Conservation (phyloP, 2,113 vertebrate genomes). For the Acanthochromis polyacanthus region DNA sequence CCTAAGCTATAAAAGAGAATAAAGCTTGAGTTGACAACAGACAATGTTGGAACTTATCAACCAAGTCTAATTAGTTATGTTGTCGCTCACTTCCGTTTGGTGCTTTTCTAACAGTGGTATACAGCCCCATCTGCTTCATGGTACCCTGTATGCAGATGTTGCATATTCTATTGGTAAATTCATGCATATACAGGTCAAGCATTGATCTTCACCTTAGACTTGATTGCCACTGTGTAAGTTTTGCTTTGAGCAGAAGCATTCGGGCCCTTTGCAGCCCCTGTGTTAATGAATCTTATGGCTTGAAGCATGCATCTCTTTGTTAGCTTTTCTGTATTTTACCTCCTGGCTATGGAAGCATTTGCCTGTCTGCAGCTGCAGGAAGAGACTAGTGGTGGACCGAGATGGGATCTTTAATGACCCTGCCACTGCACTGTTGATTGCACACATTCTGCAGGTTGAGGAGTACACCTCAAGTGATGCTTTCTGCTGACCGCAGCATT, state of each 20-base stretch:
- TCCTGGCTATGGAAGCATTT: constrained; percentile 41
- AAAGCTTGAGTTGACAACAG: background rate
- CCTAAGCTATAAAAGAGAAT: background rate
- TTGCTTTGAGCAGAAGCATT: constrained; percentile 28
- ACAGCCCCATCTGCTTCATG: constrained; percentile 1
- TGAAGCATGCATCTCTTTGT: constrained; percentile 24
- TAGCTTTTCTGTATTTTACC: constrained; percentile 12
- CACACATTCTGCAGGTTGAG: constrained; percentile 46
- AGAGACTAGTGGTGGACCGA: constrained; percentile 27
- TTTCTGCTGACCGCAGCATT: constrained; percentile 53
- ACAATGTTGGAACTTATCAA: background rate
- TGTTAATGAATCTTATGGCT: constrained; percentile 15
- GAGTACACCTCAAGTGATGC: constrained; percentile 24
- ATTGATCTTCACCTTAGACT: background rate
- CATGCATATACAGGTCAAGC: constrained; percentile 4
- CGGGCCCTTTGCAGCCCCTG: background rate
- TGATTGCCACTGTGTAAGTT: constrained; percentile 25
- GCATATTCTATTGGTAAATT: constrained; percentile 9
- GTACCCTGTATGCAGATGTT: background rate
- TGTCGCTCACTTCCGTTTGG: background rate
- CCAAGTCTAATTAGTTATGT: background rate
- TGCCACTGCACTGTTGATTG: constrained; percentile 7
- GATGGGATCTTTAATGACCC: constrained; percentile 58
- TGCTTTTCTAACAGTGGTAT: background rate
- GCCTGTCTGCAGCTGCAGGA: constrained; percentile 39